Evolutionary conservation across 1,140 invertebrate genomes (phyloP), one percentile per base, ranked within the genome.

Genomic region (Drosophila hydei): DNA sequence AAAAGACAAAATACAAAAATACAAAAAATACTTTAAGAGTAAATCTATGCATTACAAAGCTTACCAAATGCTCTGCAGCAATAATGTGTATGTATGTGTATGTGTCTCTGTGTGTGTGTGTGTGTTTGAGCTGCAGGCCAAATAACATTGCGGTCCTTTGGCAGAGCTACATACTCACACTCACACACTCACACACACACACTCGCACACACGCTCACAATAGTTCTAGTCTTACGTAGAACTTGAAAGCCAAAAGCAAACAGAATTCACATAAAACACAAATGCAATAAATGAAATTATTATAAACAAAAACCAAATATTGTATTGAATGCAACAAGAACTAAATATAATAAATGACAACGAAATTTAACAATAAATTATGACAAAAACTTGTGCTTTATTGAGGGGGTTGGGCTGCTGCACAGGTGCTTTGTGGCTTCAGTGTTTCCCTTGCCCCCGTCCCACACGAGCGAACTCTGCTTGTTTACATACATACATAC

Each of bases 291-390:
- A 75, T 79, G 62, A 61, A 84, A 79, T 79, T 83, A 81, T 78
- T 75, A 67, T 58, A 40, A 51, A 83, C 45, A 62, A 64, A 61
- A 42, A 40, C n/a, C 59, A 40, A 69, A 71, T 85, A 85, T 75
- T 81, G 63, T 81, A 83, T 72, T 75, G 56, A 76, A 76, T 64
- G 51, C 81, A 78, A 75, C 69, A 77, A 72, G 58, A 80, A 80
- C 61, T 87, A 87, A 87, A 69, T 81, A 88, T 75, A 77, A 88
- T 88, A 87, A 87, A 81, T 78, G 81, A 77, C 58, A 78, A 78
- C 25, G 63, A 70, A 80, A 78, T 77, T 77, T 62, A 83, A 70
- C 36, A 33, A 65, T 71, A 62, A 51, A 43, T 25, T 12, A 33
- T 42, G 5, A 12, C 23, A n/a, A 8, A 30, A 40, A 50, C 5